Conservation (phyloP, 1,140 invertebrate genomes). For the Cryptotermes secundus region DNA sequence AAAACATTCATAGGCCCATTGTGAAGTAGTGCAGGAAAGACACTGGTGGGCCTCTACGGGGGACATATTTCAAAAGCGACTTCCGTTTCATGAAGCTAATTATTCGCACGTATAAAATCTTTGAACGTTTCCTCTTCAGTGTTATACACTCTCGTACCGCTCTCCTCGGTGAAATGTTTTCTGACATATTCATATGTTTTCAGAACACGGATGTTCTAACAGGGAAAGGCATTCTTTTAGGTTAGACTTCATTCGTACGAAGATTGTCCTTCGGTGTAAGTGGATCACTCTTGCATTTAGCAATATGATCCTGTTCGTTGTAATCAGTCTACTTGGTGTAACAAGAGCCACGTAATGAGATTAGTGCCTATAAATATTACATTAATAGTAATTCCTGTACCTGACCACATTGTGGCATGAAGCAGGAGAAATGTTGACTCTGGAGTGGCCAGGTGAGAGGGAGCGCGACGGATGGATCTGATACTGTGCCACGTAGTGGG, state of each 20-base stretch:
- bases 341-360: constrained; percentile 8
- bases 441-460: not conserved
- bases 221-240: not conserved
- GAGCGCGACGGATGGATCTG: not conserved
- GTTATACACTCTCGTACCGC: no score
- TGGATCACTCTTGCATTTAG: not conserved
- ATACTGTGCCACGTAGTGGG: not conserved
- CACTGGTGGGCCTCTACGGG: no score
- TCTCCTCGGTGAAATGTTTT: no score
- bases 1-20: no score
- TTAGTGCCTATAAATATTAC: constrained; percentile 4
- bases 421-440: not conserved
- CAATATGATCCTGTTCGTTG: not conserved
- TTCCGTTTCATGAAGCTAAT: not conserved
- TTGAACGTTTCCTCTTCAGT: no score
- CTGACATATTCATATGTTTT: not conserved
- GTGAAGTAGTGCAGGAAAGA: no score
- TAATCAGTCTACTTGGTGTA: not conserved
- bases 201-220: not conserved
- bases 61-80: not conserved
- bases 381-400: constrained; percentile 18
- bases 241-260: not conserved
- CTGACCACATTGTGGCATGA: not conserved
- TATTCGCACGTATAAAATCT: no score
- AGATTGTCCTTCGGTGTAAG: constrained; percentile 1